These are phyloP conservation scores for Phalacrocorax brasilianus DNA, from an alignment of 2,113 vertebrate species.

Conservation along the genomic window DNA sequence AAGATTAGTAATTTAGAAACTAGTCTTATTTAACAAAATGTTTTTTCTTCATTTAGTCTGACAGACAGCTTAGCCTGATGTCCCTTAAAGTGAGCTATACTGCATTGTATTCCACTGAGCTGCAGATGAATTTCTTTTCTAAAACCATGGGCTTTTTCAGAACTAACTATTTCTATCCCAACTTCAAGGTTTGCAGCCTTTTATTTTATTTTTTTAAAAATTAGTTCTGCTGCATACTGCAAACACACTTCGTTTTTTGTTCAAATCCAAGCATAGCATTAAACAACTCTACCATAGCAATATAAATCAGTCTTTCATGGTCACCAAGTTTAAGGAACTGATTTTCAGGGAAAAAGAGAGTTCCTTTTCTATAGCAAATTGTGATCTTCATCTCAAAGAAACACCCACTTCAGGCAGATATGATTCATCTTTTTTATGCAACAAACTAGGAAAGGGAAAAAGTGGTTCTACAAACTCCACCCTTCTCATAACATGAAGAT, in stretches of 20 bases:
- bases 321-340: conserved; percentile 63
- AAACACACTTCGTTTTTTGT: neutral
- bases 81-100: neutral
- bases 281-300: conserved; percentile 49
- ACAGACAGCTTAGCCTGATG: neutral
- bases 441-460: neutral
- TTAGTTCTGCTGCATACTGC: conserved; percentile 63
- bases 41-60: neutral
- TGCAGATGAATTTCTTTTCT: neutral
- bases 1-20: conserved; percentile 40
- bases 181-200: conserved; percentile 47
- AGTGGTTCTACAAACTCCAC: neutral
- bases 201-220: conserved; percentile 35
- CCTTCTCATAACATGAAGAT: neutral
- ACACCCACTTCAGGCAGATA: conserved; percentile 7
- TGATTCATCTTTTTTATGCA: conserved; percentile 34
- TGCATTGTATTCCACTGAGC: neutral
- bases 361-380: conserved; percentile 50
- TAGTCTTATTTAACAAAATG: neutral
- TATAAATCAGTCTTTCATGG: conserved; percentile 73
- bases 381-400: conserved; percentile 74
- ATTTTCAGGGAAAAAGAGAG: conserved; percentile 56
- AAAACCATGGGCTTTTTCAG: neutral
- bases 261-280: conserved; percentile 58
- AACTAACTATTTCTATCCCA: conserved; percentile 49